These are phyloP conservation scores for Dicyrtoma fusca DNA, from an alignment of 2,888 invertebrate genomes.

Conservation along the genomic window DNA sequence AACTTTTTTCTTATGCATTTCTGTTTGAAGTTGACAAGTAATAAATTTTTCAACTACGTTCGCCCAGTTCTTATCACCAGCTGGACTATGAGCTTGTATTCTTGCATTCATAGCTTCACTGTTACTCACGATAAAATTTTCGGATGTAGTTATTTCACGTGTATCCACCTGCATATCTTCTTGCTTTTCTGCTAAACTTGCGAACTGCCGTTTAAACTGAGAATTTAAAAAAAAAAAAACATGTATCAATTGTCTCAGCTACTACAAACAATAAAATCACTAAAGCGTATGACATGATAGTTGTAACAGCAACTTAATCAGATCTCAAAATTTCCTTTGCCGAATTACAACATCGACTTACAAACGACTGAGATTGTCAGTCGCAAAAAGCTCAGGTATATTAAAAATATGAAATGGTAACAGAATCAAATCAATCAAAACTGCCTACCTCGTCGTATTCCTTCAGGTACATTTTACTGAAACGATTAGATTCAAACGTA, in stretches of 20 bases:
- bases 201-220: not conserved
- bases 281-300: too few relatives aligned
- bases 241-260: too few relatives aligned
- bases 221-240: not conserved
- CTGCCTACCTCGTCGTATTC: constrained; percentile 10
- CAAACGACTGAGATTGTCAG: too few relatives aligned
- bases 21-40: constrained; percentile 35
- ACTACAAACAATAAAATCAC: not conserved
- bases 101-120: not conserved
- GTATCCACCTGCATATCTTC: not conserved
- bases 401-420: not conserved
- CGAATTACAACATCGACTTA: too few relatives aligned
- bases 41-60: constrained; percentile 38
- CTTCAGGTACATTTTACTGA: not conserved
- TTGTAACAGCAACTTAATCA: too few relatives aligned
- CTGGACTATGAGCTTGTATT: not conserved
- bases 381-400: too few relatives aligned
- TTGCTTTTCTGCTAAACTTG: not conserved
- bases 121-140: constrained; percentile 1
- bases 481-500: constrained; percentile 7
- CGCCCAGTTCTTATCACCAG: constrained; percentile 34
- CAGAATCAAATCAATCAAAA: not conserved
- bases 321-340: too few relatives aligned
- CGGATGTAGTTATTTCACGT: not conserved
- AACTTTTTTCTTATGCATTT: constrained; percentile 33